These are phyloP conservation scores for Mamestra brassicae DNA, from an alignment of 2,888 invertebrate genomes.

Conservation along the genomic window DNA sequence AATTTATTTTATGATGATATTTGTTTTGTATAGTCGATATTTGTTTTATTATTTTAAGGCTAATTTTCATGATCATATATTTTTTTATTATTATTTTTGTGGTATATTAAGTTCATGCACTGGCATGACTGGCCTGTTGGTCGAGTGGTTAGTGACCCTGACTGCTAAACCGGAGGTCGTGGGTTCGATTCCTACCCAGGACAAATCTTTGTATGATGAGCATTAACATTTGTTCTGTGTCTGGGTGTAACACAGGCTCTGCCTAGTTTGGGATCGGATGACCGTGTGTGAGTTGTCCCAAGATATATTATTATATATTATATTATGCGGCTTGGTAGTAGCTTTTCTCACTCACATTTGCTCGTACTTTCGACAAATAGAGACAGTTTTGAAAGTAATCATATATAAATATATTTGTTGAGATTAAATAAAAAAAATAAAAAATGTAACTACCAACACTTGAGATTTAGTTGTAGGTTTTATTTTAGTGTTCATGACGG, in stretches of 20 bases:
- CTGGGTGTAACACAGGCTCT: too few species aligned
- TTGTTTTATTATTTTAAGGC: constrained; percentile 53
- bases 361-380: neutral
- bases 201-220: too few species aligned
- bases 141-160: too few species aligned
- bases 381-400: neutral
- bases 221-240: too few species aligned
- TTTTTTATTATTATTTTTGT: constrained; percentile 34
- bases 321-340: constrained; percentile 31
- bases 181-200: too few species aligned
- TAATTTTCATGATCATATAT: constrained; percentile 39
- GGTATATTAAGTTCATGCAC: constrained; percentile 22
- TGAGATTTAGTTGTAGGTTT: constrained; percentile 16
- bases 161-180: too few species aligned
- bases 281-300: too few species aligned
- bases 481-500: constrained; percentile 4
- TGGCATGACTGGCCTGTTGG: too few species aligned
- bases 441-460: neutral
- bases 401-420: neutral
- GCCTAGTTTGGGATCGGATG: too few species aligned
- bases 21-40: constrained; percentile 48
- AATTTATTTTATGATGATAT: constrained; percentile 54
- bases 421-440: constrained; percentile 24
- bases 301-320: constrained; percentile 17
- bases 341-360: neutral